phyloP scores from a whole-genome alignment of 1,140 invertebrate species.

The Orius insidiosus region DNA sequence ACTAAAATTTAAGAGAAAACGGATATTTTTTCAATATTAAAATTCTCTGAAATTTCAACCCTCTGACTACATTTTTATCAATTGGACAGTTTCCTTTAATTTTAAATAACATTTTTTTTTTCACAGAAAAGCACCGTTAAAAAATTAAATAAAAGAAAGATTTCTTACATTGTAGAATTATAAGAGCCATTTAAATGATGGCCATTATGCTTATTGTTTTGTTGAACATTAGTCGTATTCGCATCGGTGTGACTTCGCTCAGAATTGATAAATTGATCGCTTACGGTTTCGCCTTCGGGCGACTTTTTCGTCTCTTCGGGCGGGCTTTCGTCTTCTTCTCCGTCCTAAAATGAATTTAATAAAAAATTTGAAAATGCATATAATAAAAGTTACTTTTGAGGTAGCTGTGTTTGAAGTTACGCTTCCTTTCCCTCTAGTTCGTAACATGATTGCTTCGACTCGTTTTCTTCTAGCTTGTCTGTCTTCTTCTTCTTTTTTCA shows the following conservation, averaged over 20 bases:
- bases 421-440: constrained; percentile 42
- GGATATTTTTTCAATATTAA: too few species aligned
- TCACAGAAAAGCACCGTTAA: background rate
- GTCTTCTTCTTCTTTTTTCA: constrained; percentile 64
- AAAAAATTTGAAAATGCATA: background rate
- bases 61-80: too few species aligned
- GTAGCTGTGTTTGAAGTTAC: constrained; percentile 18
- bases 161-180: constrained; percentile 18
- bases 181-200: constrained; percentile 18
- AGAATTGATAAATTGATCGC: constrained; percentile 18
- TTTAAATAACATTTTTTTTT: too few species aligned
- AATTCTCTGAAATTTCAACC: too few species aligned
- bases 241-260: constrained; percentile 17
- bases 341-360: constrained; percentile 14
- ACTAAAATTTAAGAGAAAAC: too few species aligned
- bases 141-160: background rate
- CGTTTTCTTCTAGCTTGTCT: constrained; percentile 54
- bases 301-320: constrained; percentile 14
- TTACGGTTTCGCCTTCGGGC: background rate
- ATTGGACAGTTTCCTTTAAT: too few species aligned
- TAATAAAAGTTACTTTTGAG: constrained; percentile 18
- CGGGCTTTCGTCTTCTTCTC: constrained; percentile 16
- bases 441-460: constrained; percentile 67
- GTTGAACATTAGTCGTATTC: constrained; percentile 3
- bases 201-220: constrained; percentile 18